Conservation (phyloP, 2,888 invertebrate genomes). For the Xiphydria camelus region DNA sequence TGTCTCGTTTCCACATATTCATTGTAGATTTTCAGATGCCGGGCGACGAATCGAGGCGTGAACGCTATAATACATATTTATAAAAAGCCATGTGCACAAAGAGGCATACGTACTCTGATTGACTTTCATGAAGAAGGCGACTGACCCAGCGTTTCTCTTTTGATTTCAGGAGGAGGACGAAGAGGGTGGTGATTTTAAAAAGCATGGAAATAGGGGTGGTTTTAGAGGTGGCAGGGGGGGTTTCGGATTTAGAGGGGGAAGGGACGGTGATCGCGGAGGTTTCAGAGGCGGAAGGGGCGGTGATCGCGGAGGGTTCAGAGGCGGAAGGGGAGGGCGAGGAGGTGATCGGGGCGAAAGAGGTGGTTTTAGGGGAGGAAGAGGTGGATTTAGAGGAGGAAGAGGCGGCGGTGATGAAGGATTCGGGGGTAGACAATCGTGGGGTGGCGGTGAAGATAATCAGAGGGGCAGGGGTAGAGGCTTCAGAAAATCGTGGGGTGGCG, state of each 20-base stretch:
- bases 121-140: slow-evolving; percentile 29
- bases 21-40: too few relatives aligned
- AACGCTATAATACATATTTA: too few relatives aligned
- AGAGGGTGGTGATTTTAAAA: slow-evolving; percentile 50
- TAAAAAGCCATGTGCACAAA: too few relatives aligned
- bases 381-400: slow-evolving; percentile 26
- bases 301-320: slow-evolving; percentile 30
- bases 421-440: slow-evolving; percentile 42
- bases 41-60: too few relatives aligned
- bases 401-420: slow-evolving; percentile 29
- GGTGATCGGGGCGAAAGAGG: slow-evolving; percentile 28
- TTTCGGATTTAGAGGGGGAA: slow-evolving; percentile 26
- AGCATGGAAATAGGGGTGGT: slow-evolving; percentile 44
- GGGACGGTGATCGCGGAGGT: slow-evolving; percentile 29
- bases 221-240: slow-evolving; percentile 45
- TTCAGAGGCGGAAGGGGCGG: slow-evolving; percentile 44
- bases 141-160: slow-evolving; percentile 53
- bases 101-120: too few relatives aligned
- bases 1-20: too few relatives aligned
- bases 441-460: slow-evolving; percentile 37
- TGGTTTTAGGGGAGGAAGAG: slow-evolving; percentile 27
- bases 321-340: slow-evolving; percentile 25
- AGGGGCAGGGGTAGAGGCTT: slow-evolving; percentile 41
- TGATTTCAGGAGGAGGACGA: slow-evolving; percentile 53
- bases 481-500: slow-evolving; percentile 43